Conservation (phyloP, 2,888 invertebrate species). For the Ctena decussata region DNA sequence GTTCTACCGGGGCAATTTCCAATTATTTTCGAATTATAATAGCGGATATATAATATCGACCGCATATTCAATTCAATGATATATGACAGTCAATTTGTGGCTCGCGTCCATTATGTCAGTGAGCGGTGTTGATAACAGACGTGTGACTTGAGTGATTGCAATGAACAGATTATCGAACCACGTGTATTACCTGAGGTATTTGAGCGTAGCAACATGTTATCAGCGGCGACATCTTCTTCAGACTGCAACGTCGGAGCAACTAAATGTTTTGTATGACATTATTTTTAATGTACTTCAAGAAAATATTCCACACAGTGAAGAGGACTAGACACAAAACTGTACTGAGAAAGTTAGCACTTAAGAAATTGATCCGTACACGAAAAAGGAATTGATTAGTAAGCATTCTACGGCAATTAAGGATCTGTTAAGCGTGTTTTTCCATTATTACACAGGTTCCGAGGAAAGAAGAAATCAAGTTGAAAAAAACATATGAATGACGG, state of each 20-base stretch:
- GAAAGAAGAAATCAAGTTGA: neutral
- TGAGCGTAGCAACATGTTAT: neutral
- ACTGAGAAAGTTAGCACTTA: slow-evolving; percentile 13
- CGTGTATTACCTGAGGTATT: neutral
- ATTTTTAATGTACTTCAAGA: neutral
- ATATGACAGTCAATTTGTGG: too few species aligned
- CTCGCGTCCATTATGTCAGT: too few species aligned
- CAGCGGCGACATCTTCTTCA: slow-evolving; percentile 15
- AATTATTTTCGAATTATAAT: slow-evolving; percentile 8
- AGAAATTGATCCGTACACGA: neutral
- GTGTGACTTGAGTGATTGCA: too few species aligned
- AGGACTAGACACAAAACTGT: slow-evolving; percentile 14
- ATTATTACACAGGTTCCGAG: neutral
- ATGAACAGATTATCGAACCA: neutral
- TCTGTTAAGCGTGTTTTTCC: neutral
- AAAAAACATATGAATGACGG: too few species aligned
- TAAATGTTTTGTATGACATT: slow-evolving; percentile 8
- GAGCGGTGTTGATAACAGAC: too few species aligned
- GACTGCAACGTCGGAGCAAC: neutral
- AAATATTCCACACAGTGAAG: too few species aligned
- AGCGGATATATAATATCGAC: too few species aligned
- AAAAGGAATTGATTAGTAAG: neutral
- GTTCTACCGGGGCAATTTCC: slow-evolving; percentile 18
- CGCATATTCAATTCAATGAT: too few species aligned
- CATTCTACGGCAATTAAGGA: neutral